Conservation (phyloP, 2,888 invertebrate species). For the Drosophila fungiperda region DNA sequence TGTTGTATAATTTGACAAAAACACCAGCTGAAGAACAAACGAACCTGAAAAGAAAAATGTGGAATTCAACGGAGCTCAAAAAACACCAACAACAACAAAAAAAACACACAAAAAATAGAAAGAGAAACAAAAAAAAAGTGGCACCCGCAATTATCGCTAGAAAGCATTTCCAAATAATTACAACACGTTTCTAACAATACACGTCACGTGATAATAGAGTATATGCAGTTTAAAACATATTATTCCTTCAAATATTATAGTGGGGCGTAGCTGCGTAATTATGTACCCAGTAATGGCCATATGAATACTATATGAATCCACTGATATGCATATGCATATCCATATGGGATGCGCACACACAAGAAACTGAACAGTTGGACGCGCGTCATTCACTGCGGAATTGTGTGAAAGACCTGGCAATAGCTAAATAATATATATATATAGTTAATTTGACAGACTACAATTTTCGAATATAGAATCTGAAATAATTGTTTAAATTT, state of each 20-base stretch:
- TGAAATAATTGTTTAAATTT: neutral
- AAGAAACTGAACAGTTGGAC: conserved; percentile 24
- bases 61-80: conserved; percentile 31
- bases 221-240: conserved; percentile 60
- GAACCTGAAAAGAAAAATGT: conserved; percentile 36
- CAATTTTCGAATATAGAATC: neutral
- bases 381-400: neutral
- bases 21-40: conserved; percentile 50
- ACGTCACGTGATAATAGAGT: conserved; percentile 31
- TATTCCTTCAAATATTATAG: conserved; percentile 45
- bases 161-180: conserved; percentile 79
- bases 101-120: conserved; percentile 2
- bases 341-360: conserved; percentile 3
- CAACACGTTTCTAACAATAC: conserved; percentile 59
- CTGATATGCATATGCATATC: neutral
- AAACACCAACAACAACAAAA: conserved; percentile 6
- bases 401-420: neutral
- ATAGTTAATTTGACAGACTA: neutral
- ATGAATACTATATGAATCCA: conserved; percentile 37
- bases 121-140: conserved; percentile 40
- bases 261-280: conserved; percentile 68
- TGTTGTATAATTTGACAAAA: conserved; percentile 83
- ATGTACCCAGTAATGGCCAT: conserved; percentile 56
- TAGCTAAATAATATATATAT: neutral
- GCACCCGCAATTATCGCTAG: conserved; percentile 78